Conservation (phyloP, 2,888 invertebrate species). For the Platerodrilus igneus region DNA sequence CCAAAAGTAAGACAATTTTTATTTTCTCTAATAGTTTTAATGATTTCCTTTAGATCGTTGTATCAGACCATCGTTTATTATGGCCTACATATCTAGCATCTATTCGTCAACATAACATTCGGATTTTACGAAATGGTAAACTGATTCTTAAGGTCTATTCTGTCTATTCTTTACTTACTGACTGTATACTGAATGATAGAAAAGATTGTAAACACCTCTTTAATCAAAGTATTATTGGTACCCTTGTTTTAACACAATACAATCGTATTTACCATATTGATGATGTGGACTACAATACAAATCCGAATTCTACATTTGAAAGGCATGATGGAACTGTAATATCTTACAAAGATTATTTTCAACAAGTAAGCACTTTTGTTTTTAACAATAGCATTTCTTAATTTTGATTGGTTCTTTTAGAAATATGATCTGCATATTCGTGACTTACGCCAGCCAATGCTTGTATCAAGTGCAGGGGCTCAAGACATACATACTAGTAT, state of each 20-base stretch:
- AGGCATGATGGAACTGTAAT: slow-evolving; percentile 53
- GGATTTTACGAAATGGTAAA: slow-evolving; percentile 73
- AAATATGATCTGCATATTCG: slow-evolving; percentile 64
- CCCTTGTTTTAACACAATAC: slow-evolving; percentile 69
- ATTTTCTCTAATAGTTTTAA: neutral
- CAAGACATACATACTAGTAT: slow-evolving; percentile 69
- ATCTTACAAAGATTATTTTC: slow-evolving; percentile 62
- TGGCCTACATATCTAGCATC: slow-evolving; percentile 86
- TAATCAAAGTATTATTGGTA: slow-evolving; percentile 54
- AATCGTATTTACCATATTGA: slow-evolving; percentile 70
- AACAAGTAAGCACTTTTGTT: slow-evolving; percentile 47
- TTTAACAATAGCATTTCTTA: too few species aligned
- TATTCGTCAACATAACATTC: slow-evolving; percentile 74
- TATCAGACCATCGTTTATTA: slow-evolving; percentile 60
- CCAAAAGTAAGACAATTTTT: slow-evolving; percentile 54
- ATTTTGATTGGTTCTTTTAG: slow-evolving; percentile 40
- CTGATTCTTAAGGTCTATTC: slow-evolving; percentile 81
- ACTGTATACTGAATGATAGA: slow-evolving; percentile 48
- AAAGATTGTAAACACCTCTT: slow-evolving; percentile 52
- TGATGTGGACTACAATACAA: slow-evolving; percentile 62
- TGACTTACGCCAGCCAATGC: slow-evolving; percentile 63
- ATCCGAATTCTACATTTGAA: slow-evolving; percentile 58
- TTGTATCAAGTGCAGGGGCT: slow-evolving; percentile 66
- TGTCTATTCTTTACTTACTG: slow-evolving; percentile 59
- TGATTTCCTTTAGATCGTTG: slow-evolving; percentile 51